Conservation (phyloP, 2,113 vertebrate species). For the Vombatus ursinus region DNA sequence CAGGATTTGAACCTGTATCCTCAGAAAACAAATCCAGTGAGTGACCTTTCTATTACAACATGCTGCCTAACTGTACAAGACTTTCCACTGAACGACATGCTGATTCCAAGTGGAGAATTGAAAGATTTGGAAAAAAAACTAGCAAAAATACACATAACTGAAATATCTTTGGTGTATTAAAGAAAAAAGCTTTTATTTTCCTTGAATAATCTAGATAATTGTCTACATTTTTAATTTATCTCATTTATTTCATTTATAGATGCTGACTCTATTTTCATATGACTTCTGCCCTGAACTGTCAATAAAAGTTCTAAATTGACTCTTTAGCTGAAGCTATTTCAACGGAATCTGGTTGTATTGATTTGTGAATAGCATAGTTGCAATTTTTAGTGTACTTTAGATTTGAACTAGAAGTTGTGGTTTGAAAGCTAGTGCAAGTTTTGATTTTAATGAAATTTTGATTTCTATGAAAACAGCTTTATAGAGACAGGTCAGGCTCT, state of each 20-base stretch:
- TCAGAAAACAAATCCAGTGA: background rate
- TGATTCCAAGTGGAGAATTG: background rate
- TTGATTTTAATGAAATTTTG: background rate
- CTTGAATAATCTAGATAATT: background rate
- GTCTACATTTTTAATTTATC: conserved; percentile 3
- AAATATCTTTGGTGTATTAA: background rate
- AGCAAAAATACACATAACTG: background rate
- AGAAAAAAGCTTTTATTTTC: background rate
- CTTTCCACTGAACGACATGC: background rate
- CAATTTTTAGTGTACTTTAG: conserved; percentile 23
- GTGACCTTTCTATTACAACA: background rate
- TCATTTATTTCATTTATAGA: background rate
- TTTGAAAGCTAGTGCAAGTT: background rate
- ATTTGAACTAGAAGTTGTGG: conserved; percentile 13
- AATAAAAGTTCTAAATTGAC: background rate
- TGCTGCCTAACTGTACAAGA: background rate
- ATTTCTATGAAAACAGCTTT: background rate
- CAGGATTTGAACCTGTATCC: background rate
- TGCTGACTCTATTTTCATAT: background rate
- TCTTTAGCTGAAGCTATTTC: background rate
- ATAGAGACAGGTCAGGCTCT: background rate
- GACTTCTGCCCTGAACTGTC: background rate
- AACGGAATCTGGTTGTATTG: background rate
- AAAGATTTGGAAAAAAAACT: background rate
- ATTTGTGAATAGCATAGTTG: background rate